Percentiles rank a stretch among this genome's conserved stretches.
These are phyloP conservation scores for Eubucco bourcierii DNA, from an alignment of 2,113 vertebrate species.

Conservation along the genomic window DNA sequence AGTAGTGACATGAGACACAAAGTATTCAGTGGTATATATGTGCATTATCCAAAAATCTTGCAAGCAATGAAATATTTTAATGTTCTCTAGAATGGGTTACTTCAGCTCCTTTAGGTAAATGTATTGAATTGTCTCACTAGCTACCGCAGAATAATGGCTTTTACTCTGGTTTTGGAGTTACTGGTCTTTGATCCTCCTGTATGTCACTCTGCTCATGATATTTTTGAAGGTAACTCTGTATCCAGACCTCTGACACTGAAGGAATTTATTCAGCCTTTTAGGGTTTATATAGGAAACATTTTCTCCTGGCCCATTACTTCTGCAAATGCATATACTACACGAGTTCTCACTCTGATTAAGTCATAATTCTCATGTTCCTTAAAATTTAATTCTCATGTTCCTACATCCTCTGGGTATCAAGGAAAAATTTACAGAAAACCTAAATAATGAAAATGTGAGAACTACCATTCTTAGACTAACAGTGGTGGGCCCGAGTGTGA, in stretches of 20 bases:
- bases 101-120: neutral
- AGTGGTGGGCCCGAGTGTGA: neutral
- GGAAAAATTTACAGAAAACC: neutral
- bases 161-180: neutral
- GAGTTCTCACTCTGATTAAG: constrained; percentile 1
- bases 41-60: neutral
- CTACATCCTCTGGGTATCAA: neutral
- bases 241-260: constrained; percentile 8
- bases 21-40: neutral
- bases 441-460: neutral
- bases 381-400: neutral
- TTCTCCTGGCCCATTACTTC: neutral
- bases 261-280: neutral
- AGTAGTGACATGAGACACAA: neutral
- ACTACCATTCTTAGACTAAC: accelerated
- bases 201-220: neutral
- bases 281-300: neutral
- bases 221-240: neutral
- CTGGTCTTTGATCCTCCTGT: neutral
- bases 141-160: neutral
- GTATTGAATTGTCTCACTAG: neutral
- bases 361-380: neutral
- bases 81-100: neutral
- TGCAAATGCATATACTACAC: neutral
- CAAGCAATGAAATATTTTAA: neutral